These are phyloP conservation scores for Sphaerodactylus townsendi DNA, from an alignment of 2,113 vertebrate genomes.

Conservation along the genomic window DNA sequence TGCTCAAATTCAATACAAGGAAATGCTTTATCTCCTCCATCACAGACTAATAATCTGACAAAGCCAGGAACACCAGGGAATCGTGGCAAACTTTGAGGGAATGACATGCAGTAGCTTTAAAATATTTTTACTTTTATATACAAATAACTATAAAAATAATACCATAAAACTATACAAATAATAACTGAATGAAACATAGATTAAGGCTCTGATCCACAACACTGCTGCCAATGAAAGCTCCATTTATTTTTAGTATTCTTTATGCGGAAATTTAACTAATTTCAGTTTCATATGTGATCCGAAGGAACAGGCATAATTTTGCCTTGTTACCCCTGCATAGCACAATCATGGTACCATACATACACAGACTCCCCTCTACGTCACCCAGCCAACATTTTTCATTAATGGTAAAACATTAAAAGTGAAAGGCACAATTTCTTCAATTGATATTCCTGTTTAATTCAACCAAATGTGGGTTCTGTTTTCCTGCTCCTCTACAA, in stretches of 20 bases:
- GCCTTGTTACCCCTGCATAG: not conserved
- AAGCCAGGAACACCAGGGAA: slow-evolving; percentile 65
- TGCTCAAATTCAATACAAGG: slow-evolving; percentile 82
- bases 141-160: too few species aligned
- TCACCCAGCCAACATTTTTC: slow-evolving; percentile 46
- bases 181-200: not conserved
- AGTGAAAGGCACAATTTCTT: slow-evolving; percentile 58
- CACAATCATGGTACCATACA: not conserved
- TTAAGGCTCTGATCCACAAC: not conserved
- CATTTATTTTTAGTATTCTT: not conserved
- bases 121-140: slow-evolving; percentile 54
- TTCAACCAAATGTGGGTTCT: slow-evolving; percentile 49
- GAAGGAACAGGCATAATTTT: not conserved
- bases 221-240: not conserved
- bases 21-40: slow-evolving; percentile 82
- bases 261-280: not conserved
- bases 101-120: slow-evolving; percentile 52
- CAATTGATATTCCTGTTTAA: slow-evolving; percentile 34
- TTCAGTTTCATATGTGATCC: not conserved
- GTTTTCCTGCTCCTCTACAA: not conserved
- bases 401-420: slow-evolving; percentile 48
- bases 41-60: slow-evolving; percentile 77
- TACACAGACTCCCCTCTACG: slow-evolving; percentile 38
- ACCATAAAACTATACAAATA: too few species aligned
- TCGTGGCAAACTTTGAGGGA: slow-evolving; percentile 64